Conservation (phyloP, 1,140 invertebrate genomes). For the Aphelenchoides besseyi region DNA sequence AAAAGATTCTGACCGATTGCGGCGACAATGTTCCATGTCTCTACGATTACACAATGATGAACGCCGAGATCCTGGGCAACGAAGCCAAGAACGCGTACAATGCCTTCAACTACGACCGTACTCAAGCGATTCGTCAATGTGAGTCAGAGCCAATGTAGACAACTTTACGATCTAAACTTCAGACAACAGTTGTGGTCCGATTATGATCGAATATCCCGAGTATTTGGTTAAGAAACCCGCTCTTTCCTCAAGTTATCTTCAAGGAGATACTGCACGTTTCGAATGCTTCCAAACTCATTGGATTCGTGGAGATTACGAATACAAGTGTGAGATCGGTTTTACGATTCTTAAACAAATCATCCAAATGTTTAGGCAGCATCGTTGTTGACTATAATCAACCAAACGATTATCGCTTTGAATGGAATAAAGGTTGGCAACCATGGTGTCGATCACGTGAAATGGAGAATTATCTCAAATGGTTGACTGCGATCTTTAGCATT, state of each 20-base stretch:
- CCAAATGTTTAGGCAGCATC: constrained; percentile 46
- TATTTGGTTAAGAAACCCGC: constrained; percentile 59
- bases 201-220: constrained; percentile 62
- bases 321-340: constrained; percentile 50
- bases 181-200: constrained; percentile 63
- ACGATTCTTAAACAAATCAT: constrained; percentile 14
- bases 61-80: constrained; percentile 52
- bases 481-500: constrained; percentile 47
- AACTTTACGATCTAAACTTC: constrained; percentile 17
- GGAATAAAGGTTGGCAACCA: constrained; percentile 58
- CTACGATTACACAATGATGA: constrained; percentile 54
- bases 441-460: constrained; percentile 61
- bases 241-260: constrained; percentile 55
- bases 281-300: constrained; percentile 62
- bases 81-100: constrained; percentile 56
- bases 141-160: constrained; percentile 21
- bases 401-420: constrained; percentile 60
- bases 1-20: constrained; percentile 50
- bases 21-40: constrained; percentile 59
- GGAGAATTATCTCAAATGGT: constrained; percentile 61
- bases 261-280: constrained; percentile 59
- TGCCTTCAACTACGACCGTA: constrained; percentile 51
- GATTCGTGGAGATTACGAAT: constrained; percentile 61
- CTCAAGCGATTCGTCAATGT: constrained; percentile 53
- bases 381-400: constrained; percentile 60